These are phyloP conservation scores for Agrypnia vestita DNA, from an alignment of 1,140 invertebrate species.

Conservation along the genomic window DNA sequence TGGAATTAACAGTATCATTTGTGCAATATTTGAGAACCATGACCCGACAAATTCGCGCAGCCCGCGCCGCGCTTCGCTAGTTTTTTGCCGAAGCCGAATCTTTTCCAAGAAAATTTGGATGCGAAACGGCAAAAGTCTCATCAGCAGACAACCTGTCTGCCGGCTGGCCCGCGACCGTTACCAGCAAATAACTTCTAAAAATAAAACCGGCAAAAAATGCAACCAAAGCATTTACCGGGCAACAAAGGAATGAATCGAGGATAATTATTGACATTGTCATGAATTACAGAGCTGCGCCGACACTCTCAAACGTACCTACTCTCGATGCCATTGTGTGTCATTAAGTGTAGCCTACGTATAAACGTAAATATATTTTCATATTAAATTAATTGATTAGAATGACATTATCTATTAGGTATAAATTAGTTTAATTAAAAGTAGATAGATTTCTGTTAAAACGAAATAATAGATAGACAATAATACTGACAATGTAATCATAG, in stretches of 20 bases:
- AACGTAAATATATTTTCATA: too few species aligned
- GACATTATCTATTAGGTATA: too few species aligned
- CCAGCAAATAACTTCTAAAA: neutral
- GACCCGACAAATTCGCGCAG: neutral
- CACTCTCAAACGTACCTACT: too few species aligned
- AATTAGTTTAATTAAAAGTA: too few species aligned
- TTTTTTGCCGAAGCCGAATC: slow-evolving; percentile 3
- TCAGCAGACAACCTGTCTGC: slow-evolving; percentile 29
- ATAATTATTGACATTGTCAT: slow-evolving; percentile 19
- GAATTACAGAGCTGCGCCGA: too few species aligned
- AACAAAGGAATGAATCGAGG: neutral
- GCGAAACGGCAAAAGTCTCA: slow-evolving; percentile 1
- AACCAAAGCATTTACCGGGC: slow-evolving; percentile 8
- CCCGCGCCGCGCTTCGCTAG: neutral
- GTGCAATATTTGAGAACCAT: neutral
- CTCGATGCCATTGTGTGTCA: too few species aligned
- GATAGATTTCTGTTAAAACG: too few species aligned
- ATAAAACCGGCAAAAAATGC: slow-evolving; percentile 1
- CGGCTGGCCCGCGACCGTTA: slow-evolving; percentile 11
- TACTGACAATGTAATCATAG: too few species aligned
- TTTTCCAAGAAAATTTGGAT: slow-evolving; percentile 28
- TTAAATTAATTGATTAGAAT: too few species aligned
- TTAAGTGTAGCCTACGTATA: too few species aligned
- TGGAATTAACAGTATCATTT: neutral
- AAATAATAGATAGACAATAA: too few species aligned